Base-by-base conservation (phyloP, 2,888 invertebrate genomes). In the Sinotaia quadrata region DNA sequence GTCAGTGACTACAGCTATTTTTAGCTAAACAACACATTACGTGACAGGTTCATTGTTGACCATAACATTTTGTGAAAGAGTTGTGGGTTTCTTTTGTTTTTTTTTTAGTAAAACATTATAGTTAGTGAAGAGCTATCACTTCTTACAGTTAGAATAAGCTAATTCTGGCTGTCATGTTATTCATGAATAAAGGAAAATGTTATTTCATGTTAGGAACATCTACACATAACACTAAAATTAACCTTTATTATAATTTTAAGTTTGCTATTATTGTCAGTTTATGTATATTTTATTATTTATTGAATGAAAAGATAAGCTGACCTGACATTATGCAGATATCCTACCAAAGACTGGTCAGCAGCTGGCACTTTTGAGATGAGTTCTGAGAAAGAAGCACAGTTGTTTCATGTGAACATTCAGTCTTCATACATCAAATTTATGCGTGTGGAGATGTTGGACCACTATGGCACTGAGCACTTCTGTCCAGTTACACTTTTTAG, bases 381-480 rank as follows among this genome's bases (percentile, higher is more conserved):
- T 85, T 96, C 97, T 78, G 94, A 94, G 83, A 91, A 96, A 70
- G 93, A 93, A 67, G 91, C 96, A 41, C 97, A 98, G 87, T 93
- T 92, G 78, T 97, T 97, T 84, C 92, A 92, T 76, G 89, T 96
- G 5, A 69, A 62, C 4, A 71, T 76, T 18, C 74, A 78, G 41
- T 80, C 83, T 33, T 79, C 81, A 37, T 83, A 77, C 69, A 77
- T 81, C 62, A 84, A 84, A 71, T 84, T 75, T 74, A 77, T 84
- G 27, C 72, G 89, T 87, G 87, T 92, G 52, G 98, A 99, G 83
- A 91, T 99, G 84, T 91, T 95, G 74, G 95, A 96, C 47, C 97
- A 99, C 88, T 95, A 97, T 87, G 98, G 98, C 27, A 93, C 93
- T 10, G 98, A 99, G 88, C 98, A 99, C 87, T 99, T 94, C 87